Percentiles rank a stretch among this genome's conserved stretches.
Conservation (phyloP, 2,113 vertebrate genomes). For the Callipepla squamata region DNA sequence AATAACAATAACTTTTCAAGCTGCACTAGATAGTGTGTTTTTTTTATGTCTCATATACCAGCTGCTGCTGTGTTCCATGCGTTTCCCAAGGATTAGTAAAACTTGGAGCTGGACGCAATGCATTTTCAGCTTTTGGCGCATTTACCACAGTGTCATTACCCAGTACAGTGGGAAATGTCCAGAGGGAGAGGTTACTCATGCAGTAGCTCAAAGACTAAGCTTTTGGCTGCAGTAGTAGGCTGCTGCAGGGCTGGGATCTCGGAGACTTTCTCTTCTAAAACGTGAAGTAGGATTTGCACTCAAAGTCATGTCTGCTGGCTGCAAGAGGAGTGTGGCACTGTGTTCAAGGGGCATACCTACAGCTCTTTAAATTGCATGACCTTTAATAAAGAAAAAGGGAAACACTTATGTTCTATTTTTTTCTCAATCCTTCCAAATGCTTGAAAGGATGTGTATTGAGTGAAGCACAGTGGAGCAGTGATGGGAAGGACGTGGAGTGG, state of each 20-base stretch:
- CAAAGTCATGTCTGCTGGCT: not conserved
- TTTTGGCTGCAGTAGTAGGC: not conserved
- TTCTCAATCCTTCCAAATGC: not conserved
- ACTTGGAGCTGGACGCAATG: not conserved
- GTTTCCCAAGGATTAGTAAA: not conserved
- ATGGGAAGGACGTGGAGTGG: not conserved
- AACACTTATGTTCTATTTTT: not conserved
- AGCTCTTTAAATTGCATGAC: not conserved
- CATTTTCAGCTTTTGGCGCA: not conserved
- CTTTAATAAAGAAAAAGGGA: not conserved
- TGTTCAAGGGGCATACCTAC: not conserved
- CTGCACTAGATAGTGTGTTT: too few relatives aligned
- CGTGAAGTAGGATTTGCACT: not conserved
- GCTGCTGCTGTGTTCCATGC: not conserved
- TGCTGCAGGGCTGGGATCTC: not conserved
- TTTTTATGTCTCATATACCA: not conserved
- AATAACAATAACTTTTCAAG: not conserved
- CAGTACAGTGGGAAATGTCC: not conserved
- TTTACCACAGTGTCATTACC: not conserved
- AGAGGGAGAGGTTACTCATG: not conserved
- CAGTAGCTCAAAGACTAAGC: not conserved
- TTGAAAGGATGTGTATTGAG: not conserved
- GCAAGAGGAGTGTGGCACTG: not conserved
- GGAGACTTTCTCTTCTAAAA: not conserved
- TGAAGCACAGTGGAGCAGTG: not conserved